Evolutionary conservation across 2,888 invertebrate species (phyloP), one percentile per base, ranked within the genome.

Genomic region (Stegophylla sp.): DNA sequence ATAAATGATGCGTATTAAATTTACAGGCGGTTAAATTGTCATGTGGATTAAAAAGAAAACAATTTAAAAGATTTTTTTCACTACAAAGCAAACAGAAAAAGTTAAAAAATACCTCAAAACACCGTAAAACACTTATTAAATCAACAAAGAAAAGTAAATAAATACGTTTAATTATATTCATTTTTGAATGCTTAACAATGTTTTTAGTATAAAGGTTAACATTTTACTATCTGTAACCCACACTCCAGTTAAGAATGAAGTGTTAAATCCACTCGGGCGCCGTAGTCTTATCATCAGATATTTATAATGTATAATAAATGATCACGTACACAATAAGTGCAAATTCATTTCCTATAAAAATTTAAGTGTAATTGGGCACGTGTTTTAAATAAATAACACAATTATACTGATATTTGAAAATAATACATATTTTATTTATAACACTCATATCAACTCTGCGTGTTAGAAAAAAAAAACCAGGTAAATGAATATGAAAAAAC

Each of bases 321-420:
- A 71, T 71, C 71, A 71, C 71, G 71, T 51, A 28, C 53, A 20
- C 20, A 56, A 48, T 20, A 56, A 15, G 53, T 71, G 53, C 9
- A 3, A 41, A 20, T 20, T 56, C 28, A 17, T 51, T 69, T 69
- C n/a, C 15, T 51, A 34, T 41, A 53, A 20, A 64, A 34, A 34
- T 45, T 17, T 28, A 17, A 28, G 48, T 69, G 15, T 71, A 56
- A 23, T 56, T 41, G 23, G n/a, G 41, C 71, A 41, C 41, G 71
- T 71, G 71, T 71, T 71, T 71, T 71, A 20, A 5, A 34, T 17
- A 23, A 45, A 23, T 17, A 17, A 43, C 15, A 48, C 48, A n/a
- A 51, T 51, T n/a, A n/a, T 51, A 23, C 10, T 67, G 3, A 45
- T 45, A 45, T 67, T 64, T 2, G 34, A 64, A 64, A 67, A 45